Conservation (phyloP, 2,113 vertebrate species). For the Notiomystis cincta region DNA sequence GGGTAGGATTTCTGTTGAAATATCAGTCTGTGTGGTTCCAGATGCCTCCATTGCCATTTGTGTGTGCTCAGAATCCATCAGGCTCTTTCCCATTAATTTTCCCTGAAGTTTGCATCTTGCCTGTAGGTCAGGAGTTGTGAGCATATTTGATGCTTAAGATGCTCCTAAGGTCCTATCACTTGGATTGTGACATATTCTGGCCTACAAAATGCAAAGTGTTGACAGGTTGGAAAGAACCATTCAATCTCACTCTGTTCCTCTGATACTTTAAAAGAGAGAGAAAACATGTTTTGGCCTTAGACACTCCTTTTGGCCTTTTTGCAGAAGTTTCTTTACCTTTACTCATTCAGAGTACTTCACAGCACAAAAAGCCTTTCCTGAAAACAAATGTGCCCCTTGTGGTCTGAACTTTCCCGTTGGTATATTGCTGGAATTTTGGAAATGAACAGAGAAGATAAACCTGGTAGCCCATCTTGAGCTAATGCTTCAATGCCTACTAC, state of each 20-base stretch:
- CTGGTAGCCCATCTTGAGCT: background rate
- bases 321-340: background rate
- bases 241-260: background rate
- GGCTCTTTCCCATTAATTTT: background rate
- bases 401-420: fast-evolving
- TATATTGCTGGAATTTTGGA: background rate
- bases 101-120: background rate
- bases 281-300: background rate
- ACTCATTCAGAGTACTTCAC: background rate
- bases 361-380: background rate
- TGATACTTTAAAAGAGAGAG: background rate
- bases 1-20: background rate
- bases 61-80: background rate
- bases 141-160: background rate
- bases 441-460: background rate
- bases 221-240: background rate
- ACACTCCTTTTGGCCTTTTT: background rate
- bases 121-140: background rate
- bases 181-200: background rate
- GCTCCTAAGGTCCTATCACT: background rate
- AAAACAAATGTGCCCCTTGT: background rate
- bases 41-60: background rate
- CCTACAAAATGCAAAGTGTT: background rate
- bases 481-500: fast-evolving
- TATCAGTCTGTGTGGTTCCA: background rate